phyloP scores from a whole-genome alignment of 2,113 vertebrate genomes.

The Vireo altiloquus region DNA sequence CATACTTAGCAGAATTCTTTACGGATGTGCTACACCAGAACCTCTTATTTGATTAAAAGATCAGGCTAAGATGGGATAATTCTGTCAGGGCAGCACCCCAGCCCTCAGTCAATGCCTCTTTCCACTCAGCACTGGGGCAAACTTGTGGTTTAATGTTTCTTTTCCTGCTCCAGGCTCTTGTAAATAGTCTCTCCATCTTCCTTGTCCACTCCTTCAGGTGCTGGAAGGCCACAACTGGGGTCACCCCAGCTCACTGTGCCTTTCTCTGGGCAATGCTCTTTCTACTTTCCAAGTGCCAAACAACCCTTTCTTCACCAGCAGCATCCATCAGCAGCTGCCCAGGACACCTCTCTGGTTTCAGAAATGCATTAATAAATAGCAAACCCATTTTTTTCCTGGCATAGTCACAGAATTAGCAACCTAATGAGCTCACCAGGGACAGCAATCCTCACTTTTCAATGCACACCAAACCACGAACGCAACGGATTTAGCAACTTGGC shows the following conservation, averaged over 20 bases:
- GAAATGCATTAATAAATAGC: background rate
- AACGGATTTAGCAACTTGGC: background rate
- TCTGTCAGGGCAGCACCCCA: background rate
- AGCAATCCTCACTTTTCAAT: background rate
- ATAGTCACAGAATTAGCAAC: background rate
- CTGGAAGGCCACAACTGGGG: background rate
- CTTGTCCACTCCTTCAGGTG: background rate
- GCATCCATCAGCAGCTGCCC: background rate
- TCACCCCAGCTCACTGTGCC: background rate
- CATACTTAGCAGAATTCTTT: background rate
- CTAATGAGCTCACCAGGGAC: background rate
- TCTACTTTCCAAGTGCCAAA: background rate
- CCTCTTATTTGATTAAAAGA: background rate
- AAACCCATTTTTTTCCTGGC: background rate
- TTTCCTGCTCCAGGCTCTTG: background rate
- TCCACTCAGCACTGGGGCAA: background rate
- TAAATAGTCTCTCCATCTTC: background rate
- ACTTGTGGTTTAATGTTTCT: background rate
- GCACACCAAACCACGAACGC: background rate
- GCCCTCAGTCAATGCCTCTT: background rate
- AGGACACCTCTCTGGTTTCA: background rate
- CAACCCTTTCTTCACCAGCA: background rate
- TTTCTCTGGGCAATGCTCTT: background rate
- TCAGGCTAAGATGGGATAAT: background rate
- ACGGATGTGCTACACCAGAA: background rate